Evolutionary conservation across 2,888 invertebrate genomes (phyloP).

Genomic region (Harmothoe impar): DNA sequence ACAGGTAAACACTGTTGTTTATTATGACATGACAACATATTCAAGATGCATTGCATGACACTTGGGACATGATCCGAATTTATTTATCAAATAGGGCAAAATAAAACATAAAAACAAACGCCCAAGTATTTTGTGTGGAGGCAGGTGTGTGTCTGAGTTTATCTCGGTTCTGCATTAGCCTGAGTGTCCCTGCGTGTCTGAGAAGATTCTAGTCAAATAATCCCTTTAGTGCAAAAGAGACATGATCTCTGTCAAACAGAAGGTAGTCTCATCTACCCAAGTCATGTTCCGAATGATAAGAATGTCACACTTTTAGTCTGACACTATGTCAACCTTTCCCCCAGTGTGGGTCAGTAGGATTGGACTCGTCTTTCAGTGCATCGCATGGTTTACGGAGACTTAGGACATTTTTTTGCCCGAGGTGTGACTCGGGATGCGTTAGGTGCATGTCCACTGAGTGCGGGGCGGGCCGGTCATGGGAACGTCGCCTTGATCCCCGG

Average conservation of each 20-base stretch:
- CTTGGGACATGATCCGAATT: too few species aligned
- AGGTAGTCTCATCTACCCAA: neutral
- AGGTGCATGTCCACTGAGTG: slow-evolving; percentile 25
- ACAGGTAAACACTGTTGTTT: too few species aligned
- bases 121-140: neutral
- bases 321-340: slow-evolving; percentile 58
- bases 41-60: too few species aligned
- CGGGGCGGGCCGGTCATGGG: slow-evolving; percentile 40
- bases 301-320: slow-evolving; percentile 53
- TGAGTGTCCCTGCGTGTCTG: neutral
- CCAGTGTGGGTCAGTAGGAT: neutral
- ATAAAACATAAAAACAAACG: neutral
- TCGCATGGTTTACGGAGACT: slow-evolving; percentile 47
- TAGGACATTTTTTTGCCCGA: slow-evolving; percentile 48
- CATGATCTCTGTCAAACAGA: neutral
- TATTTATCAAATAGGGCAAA: too few species aligned
- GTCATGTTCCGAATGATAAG: slow-evolving; percentile 44
- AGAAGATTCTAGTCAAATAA: slow-evolving; percentile 37
- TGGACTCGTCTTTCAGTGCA: slow-evolving; percentile 43
- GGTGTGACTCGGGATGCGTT: slow-evolving; percentile 12
- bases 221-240: slow-evolving; percentile 26
- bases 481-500: slow-evolving; percentile 30
- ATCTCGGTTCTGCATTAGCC: neutral
- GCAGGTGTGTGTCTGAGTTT: neutral
- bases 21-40: too few species aligned